Base-by-base conservation (phyloP, 2,113 vertebrate genomes). In the Oxyura jamaicensis region DNA sequence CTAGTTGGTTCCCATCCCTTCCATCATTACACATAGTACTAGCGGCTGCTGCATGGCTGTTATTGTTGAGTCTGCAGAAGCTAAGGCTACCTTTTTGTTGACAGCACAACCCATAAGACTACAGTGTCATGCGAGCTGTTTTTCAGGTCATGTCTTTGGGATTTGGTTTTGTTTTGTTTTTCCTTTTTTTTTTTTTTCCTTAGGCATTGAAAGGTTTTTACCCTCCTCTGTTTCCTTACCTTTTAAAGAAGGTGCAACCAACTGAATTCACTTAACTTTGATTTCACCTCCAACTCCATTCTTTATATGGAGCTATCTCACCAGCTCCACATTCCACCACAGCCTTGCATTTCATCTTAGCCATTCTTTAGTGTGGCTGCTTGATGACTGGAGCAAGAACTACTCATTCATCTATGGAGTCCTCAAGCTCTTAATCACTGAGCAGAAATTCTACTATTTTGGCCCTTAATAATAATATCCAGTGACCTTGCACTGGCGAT, bases 1-100 rank as follows among this genome's bases (percentile, higher is more conserved):
- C 62, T 78, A 85, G 74, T 2, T 79, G 80, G 77, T 89, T 96
- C 46, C 81, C 75, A 84, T 83, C 83, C 80, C 77, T 79, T 96
- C 63, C 92, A 95, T 83, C 42, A 88, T 76, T 88, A 90, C 81
- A 73, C 36, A 17, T 26, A 93, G 73, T 55, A 59, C 69, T 62
- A 83, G 75, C 63, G 76, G 91, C 81, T 94, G 86, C 92, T 2
- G 18, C 86, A 36, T 46, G 58, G 86, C 63, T 76, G 44, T 79
- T 94, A 66, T n/a, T 82, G 81, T 72, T 65, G 91, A 94, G 77
- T 92, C 53, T 85, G 96, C 90, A 96, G 86, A 86, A 94, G 93
- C 85, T 53, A 42, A 81, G 71, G 50, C 86, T 69, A 65, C 73
- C 66, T 80, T 96, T 92, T 79, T 94, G 93, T 83, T 94, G 92